Conservation (phyloP, 2,888 invertebrate species). For the Cephus sareptanus region DNA sequence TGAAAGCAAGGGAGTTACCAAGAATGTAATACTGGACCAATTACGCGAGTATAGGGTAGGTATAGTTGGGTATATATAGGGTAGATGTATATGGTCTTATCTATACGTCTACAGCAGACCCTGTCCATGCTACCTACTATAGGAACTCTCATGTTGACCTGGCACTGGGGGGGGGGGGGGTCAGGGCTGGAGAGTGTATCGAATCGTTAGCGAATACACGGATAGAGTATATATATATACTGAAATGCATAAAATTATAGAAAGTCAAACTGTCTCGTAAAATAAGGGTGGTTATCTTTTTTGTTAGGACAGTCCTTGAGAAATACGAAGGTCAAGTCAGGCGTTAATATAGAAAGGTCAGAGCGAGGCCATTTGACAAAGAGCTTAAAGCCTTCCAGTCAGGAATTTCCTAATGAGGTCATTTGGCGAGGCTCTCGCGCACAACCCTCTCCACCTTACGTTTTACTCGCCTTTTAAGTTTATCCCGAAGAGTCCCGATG, state of each 20-base stretch:
- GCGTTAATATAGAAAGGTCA: neutral
- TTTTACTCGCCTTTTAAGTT: slow-evolving; percentile 33
- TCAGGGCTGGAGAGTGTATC: neutral
- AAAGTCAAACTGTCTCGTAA: neutral
- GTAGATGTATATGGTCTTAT: neutral
- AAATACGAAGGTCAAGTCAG: neutral
- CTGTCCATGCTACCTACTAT: no score
- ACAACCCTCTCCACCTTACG: slow-evolving; percentile 32
- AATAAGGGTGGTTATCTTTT: neutral
- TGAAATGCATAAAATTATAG: neutral
- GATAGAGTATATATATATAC: neutral
- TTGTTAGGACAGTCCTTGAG: neutral
- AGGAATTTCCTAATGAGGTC: slow-evolving; percentile 66
- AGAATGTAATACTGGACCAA: slow-evolving; percentile 61
- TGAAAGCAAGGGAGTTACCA: slow-evolving; percentile 43
- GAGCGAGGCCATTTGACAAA: slow-evolving; percentile 54
- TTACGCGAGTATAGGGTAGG: slow-evolving; percentile 40
- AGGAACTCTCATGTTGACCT: neutral
- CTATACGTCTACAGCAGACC: neutral
- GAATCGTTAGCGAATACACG: neutral
- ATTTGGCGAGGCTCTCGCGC: slow-evolving; percentile 52
- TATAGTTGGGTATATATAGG: neutral
- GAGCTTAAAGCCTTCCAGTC: slow-evolving; percentile 49
- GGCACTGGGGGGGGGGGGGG: neutral
- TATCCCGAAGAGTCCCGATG: slow-evolving; percentile 24